phyloP scores from a whole-genome alignment of 2,797 vertebrate genomes.

The Eupleurogrammus muticus region DNA sequence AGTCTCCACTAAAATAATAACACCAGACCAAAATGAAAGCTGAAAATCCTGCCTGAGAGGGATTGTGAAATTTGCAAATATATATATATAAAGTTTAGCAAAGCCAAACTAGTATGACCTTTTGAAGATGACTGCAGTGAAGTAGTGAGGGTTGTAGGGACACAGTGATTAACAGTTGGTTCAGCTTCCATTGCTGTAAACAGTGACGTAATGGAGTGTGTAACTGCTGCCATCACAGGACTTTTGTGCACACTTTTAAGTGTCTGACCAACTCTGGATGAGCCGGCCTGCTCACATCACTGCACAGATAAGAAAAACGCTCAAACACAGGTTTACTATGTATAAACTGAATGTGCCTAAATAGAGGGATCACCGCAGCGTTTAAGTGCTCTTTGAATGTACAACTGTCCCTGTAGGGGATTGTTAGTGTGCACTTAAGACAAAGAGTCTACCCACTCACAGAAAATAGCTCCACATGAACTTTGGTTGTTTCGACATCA shows the following conservation, averaged over 20 bases:
- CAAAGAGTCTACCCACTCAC: conserved; percentile 21
- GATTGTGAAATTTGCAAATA: neutral
- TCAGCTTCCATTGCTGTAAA: conserved; percentile 12
- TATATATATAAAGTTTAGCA: too few relatives aligned
- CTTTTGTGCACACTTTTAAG: conserved; percentile 25
- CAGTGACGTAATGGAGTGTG: conserved; percentile 1
- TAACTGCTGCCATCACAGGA: conserved; percentile 3
- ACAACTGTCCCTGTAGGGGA: conserved; percentile 37
- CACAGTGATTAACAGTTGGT: conserved; percentile 11
- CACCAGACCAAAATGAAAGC: neutral
- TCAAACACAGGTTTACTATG: conserved; percentile 24
- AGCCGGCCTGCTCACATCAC: conserved; percentile 32
- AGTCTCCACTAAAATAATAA: neutral
- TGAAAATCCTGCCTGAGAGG: neutral
- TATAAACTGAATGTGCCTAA: conserved; percentile 34
- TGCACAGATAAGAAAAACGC: conserved; percentile 28
- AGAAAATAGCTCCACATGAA: conserved; percentile 43
- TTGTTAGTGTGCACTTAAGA: conserved; percentile 64
- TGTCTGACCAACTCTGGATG: conserved; percentile 9
- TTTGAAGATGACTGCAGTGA: neutral
- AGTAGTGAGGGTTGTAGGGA: neutral
- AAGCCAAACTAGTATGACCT: neutral
- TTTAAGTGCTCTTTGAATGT: conserved; percentile 51
- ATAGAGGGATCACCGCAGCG: conserved; percentile 32
- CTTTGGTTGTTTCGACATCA: conserved; percentile 46